Percentiles rank a stretch among this genome's conserved stretches.
These are phyloP conservation scores for Plebejus melissa DNA, from an alignment of 2,888 invertebrate genomes.

Conservation along the genomic window DNA sequence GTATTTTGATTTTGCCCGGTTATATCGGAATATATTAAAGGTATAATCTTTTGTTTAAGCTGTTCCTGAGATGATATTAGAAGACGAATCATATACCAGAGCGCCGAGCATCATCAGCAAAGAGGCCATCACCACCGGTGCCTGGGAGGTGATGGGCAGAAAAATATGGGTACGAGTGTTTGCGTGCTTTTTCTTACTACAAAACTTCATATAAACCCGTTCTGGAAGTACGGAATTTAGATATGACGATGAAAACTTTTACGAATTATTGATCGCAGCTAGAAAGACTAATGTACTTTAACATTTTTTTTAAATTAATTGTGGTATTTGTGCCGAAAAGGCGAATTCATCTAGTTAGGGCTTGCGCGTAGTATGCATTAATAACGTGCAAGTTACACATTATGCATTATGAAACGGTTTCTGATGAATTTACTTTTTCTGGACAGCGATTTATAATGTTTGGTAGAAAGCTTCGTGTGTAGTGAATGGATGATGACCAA, in stretches of 20 bases:
- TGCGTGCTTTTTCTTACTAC: not conserved
- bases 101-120: constrained; percentile 84
- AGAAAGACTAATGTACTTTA: not conserved
- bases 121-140: constrained; percentile 89
- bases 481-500: constrained; percentile 6
- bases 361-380: too few relatives aligned
- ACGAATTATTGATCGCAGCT: not conserved
- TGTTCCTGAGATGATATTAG: constrained; percentile 64
- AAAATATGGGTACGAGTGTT: constrained; percentile 84
- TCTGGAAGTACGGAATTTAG: not conserved
- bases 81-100: constrained; percentile 58
- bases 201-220: not conserved
- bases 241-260: not conserved
- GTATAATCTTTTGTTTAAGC: constrained; percentile 42
- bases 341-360: too few relatives aligned
- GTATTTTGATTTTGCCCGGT: too few relatives aligned
- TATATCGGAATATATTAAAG: too few relatives aligned
- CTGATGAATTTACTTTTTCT: too few relatives aligned
- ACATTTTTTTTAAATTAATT: too few relatives aligned
- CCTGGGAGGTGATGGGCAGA: constrained; percentile 94
- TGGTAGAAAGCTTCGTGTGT: not conserved
- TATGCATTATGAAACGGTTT: too few relatives aligned
- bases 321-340: too few relatives aligned
- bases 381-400: too few relatives aligned
- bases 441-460: not conserved